phyloP scores from a whole-genome alignment of 2,113 vertebrate species.

The Rhea americana region DNA sequence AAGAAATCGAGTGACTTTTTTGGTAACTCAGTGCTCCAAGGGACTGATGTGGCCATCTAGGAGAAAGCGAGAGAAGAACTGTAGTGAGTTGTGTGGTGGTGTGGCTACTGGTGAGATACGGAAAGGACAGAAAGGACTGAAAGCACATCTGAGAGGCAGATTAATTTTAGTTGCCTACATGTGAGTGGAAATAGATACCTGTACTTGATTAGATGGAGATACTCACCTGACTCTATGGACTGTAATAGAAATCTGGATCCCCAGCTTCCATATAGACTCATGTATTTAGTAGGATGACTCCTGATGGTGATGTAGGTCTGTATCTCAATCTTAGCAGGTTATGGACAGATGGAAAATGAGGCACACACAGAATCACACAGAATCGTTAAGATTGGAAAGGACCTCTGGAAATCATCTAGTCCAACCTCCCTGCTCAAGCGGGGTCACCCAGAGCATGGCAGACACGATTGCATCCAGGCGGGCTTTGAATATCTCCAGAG shows the following conservation, averaged over 20 bases:
- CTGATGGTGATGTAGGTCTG: neutral
- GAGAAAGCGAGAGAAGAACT: neutral
- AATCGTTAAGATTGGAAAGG: no score
- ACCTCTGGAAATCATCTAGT: no score
- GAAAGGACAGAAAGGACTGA: neutral
- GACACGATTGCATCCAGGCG: no score
- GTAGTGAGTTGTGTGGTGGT: neutral
- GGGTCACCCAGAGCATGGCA: no score
- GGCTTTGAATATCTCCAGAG: no score
- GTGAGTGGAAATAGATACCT: neutral
- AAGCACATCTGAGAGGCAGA: neutral
- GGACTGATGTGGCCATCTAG: neutral
- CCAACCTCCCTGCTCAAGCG: no score
- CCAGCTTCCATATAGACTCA: fast-evolving
- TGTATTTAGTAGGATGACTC: neutral
- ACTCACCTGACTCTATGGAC: neutral
- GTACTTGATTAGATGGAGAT: neutral
- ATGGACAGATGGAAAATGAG: neutral
- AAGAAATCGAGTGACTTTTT: neutral
- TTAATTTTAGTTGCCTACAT: neutral
- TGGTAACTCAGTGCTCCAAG: neutral
- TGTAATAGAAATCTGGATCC: neutral
- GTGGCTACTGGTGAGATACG: neutral
- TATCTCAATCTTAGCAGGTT: neutral
- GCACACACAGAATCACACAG: no score